phyloP scores from a whole-genome alignment of 1,140 invertebrate species.

The Eubasilissa regina region DNA sequence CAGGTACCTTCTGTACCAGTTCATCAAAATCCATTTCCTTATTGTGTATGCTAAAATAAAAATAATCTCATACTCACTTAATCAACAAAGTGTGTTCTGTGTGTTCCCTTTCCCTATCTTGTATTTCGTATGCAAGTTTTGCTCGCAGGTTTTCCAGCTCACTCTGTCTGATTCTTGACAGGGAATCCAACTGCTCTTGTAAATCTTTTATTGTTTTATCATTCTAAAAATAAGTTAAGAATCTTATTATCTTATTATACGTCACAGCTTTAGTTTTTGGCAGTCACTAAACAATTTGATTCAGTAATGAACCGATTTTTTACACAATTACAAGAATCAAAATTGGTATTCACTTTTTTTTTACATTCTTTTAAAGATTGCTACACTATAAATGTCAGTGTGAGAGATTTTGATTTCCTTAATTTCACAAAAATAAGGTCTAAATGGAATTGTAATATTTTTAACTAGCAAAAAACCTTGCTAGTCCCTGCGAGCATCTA shows the following conservation, averaged over 20 bases:
- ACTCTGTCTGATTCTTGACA: slow-evolving; percentile 72
- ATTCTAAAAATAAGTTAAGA: slow-evolving; percentile 70
- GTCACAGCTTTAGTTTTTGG: too few relatives aligned
- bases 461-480: too few relatives aligned
- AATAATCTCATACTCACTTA: slow-evolving; percentile 63
- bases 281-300: too few relatives aligned
- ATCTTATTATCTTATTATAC: slow-evolving; percentile 9
- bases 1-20: neutral
- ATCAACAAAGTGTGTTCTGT: slow-evolving; percentile 81
- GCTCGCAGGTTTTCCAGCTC: slow-evolving; percentile 81
- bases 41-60: neutral
- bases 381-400: too few relatives aligned
- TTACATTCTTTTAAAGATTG: too few relatives aligned
- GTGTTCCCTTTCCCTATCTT: slow-evolving; percentile 85
- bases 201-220: slow-evolving; percentile 78
- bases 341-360: too few relatives aligned
- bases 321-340: too few relatives aligned
- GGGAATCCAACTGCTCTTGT: slow-evolving; percentile 75
- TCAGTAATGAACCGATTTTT: too few relatives aligned
- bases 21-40: neutral
- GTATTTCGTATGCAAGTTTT: slow-evolving; percentile 81
- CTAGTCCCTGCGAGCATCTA: too few relatives aligned
- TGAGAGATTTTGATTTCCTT: too few relatives aligned
- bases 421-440: too few relatives aligned
- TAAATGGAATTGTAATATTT: too few relatives aligned